phyloP scores from a whole-genome alignment of 1,140 invertebrate species.

The Drosophila santomea region DNA sequence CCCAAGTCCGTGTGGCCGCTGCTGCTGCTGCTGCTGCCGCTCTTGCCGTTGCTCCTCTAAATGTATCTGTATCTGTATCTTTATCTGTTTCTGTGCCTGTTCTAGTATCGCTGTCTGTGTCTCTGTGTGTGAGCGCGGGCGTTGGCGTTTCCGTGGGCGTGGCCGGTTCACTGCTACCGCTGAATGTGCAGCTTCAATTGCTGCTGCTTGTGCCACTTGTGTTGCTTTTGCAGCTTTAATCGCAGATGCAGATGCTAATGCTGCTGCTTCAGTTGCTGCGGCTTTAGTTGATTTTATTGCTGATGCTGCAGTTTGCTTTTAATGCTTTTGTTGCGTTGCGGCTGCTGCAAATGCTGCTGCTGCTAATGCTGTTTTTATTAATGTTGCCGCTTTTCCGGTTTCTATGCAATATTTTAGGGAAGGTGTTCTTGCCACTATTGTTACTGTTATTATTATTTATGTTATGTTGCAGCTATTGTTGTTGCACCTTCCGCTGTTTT shows the following conservation, averaged over 20 bases:
- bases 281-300: neutral
- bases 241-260: neutral
- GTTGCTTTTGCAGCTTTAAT: neutral
- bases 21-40: neutral
- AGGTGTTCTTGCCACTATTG: slow-evolving; percentile 1
- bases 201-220: slow-evolving; percentile 4
- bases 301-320: neutral
- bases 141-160: slow-evolving; percentile 18
- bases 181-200: neutral
- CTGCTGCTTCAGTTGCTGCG: neutral
- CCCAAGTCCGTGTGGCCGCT: neutral
- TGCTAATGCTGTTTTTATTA: neutral
- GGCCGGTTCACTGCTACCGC: neutral
- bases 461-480: slow-evolving; percentile 6
- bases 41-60: neutral
- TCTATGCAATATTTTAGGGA: neutral
- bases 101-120: neutral
- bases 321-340: neutral
- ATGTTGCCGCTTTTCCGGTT: slow-evolving; percentile 3
- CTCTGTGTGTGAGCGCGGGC: neutral
- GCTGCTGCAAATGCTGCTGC: neutral
- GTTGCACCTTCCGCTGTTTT: neutral
- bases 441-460: no score
- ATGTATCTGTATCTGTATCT: neutral
- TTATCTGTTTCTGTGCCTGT: neutral